Conservation (phyloP, 2,888 invertebrate species). For the Idaea aversata region DNA sequence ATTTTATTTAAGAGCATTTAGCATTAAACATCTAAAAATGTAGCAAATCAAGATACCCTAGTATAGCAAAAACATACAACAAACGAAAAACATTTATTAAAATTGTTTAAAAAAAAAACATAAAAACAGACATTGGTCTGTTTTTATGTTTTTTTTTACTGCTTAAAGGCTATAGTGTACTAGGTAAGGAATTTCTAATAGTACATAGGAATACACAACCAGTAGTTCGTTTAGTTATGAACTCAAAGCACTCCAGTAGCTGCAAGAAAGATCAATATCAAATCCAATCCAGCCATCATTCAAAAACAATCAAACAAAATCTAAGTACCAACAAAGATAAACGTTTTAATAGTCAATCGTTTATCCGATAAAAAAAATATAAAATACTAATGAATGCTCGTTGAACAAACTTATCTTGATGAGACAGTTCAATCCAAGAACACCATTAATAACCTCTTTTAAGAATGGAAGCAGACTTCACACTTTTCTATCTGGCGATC, state of each 20-base stretch:
- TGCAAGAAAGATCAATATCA: background rate
- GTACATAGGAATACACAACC: too few relatives aligned
- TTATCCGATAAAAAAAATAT: conserved; percentile 47
- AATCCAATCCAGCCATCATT: conserved; percentile 30
- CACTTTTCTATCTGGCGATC: background rate
- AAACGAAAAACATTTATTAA: too few relatives aligned
- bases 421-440: conserved; percentile 57
- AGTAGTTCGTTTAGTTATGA: background rate
- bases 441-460: conserved; percentile 71
- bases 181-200: too few relatives aligned
- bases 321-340: conserved; percentile 50
- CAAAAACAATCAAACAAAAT: conserved; percentile 58
- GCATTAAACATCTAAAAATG: too few relatives aligned
- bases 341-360: conserved; percentile 66
- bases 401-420: conserved; percentile 75
- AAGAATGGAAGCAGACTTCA: conserved; percentile 15
- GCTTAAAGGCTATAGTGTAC: too few relatives aligned
- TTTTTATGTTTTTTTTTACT: too few relatives aligned
- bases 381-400: conserved; percentile 68
- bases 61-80: too few relatives aligned
- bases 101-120: too few relatives aligned
- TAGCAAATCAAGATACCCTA: too few relatives aligned
- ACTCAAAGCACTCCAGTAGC: background rate
- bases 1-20: too few relatives aligned
- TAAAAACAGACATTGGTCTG: too few relatives aligned